These are phyloP conservation scores for Rhorus exstirpatorius DNA, from an alignment of 2,888 invertebrate species.

Conservation along the genomic window DNA sequence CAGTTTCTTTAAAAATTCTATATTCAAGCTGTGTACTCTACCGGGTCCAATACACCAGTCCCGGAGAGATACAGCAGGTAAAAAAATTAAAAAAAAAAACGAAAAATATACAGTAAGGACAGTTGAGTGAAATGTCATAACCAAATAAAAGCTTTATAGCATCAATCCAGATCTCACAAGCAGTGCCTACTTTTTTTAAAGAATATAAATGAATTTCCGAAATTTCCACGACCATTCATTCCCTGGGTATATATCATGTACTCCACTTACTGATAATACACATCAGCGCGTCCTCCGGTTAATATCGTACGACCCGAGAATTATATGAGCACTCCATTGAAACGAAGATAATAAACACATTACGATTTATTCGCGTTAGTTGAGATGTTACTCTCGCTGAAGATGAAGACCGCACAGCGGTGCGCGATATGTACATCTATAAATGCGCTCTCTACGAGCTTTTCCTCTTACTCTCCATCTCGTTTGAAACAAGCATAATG, in stretches of 20 bases:
- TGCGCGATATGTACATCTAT: slow-evolving; percentile 15
- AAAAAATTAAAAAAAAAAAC: not conserved
- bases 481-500: slow-evolving; percentile 51
- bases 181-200: no score
- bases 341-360: slow-evolving; percentile 64
- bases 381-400: slow-evolving; percentile 46
- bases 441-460: slow-evolving; percentile 47
- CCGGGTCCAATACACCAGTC: no score
- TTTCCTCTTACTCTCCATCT: slow-evolving; percentile 45
- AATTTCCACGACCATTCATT: not conserved
- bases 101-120: no score
- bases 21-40: not conserved
- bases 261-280: no score
- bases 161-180: no score
- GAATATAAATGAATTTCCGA: slow-evolving; percentile 6
- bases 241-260: no score
- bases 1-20: slow-evolving; percentile 11
- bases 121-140: no score
- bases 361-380: slow-evolving; percentile 66
- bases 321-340: slow-evolving; percentile 37
- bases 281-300: not conserved
- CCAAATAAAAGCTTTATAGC: no score
- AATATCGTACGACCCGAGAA: slow-evolving; percentile 29
- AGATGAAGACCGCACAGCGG: slow-evolving; percentile 16
- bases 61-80: not conserved